These are phyloP conservation scores for Drosophila gunungcola DNA, from an alignment of 1,140 invertebrate genomes.

Conservation along the genomic window DNA sequence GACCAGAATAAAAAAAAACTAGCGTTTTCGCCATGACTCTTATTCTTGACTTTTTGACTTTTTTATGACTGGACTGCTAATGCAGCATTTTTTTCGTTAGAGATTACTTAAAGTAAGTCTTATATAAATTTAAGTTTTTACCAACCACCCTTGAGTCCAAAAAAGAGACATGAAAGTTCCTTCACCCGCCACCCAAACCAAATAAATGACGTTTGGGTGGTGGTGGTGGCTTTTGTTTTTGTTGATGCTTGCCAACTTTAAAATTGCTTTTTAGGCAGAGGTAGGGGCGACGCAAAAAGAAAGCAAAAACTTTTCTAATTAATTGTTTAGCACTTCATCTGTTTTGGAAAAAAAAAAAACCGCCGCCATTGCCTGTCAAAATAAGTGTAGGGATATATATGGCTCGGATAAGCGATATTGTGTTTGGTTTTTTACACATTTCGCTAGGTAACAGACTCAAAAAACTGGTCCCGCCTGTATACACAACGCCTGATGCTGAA, in stretches of 20 bases:
- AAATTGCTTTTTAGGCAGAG: conserved; percentile 57
- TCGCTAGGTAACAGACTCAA: conserved; percentile 5
- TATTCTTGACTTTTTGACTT: conserved; percentile 1
- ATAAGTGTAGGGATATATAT: neutral
- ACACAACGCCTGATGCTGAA: conserved; percentile 2
- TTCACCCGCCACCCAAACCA: conserved; percentile 29
- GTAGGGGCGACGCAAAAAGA: conserved; percentile 9
- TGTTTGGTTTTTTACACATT: neutral
- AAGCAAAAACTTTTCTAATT: conserved; percentile 66
- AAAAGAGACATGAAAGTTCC: conserved; percentile 10
- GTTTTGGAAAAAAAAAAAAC: conserved; percentile 5
- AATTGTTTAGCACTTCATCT: conserved; percentile 75
- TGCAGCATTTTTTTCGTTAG: neutral
- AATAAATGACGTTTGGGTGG: conserved; percentile 12
- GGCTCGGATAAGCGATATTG: conserved; percentile 7
- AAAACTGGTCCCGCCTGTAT: conserved; percentile 2
- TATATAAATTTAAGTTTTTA: conserved; percentile 15
- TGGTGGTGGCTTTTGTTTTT: conserved; percentile 33
- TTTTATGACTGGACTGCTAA: neutral
- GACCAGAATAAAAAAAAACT: conserved; percentile 8
- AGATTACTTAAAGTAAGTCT: conserved; percentile 17
- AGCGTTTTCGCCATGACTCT: neutral
- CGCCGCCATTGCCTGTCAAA: neutral
- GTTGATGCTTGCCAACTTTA: conserved; percentile 55
- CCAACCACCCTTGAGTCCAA: conserved; percentile 12